Base-by-base conservation (phyloP, 2,113 vertebrate species). In the Corythoichthys haematopterus region DNA sequence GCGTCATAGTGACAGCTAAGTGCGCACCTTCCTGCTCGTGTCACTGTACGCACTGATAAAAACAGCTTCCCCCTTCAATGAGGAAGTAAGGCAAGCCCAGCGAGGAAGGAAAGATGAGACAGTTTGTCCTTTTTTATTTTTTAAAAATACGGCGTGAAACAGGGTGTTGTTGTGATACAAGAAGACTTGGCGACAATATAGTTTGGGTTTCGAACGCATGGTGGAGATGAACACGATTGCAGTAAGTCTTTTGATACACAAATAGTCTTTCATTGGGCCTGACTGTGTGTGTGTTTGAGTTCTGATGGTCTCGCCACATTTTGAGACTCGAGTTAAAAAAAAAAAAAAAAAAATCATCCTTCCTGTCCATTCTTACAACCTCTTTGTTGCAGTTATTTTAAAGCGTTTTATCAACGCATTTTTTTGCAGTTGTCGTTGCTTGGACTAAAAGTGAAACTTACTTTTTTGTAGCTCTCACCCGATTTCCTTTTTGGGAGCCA, bases 21-120 rank as follows among this genome's bases (percentile, higher is more conserved):
- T 66, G 20, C 55, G 59, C 28, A 68, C 76, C 85, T 85, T 84
- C 84, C 84, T 87, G 75, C 48, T 73, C 76, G n/a, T 68, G 71
- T 65, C 52, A 58, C 48, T 75, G 20, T 53, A 36, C 61, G 52
- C 68, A 37, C 67, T 80, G 85, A 87, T 87, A 78, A 74, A 9
- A 43, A 13, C 40, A 72, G 78, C 86, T 92, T 92, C 88, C 85
- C 86, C 79, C 66, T 81, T 77, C 73, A 85, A 89, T 84, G 75
- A 81, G 90, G 91, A 93, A 93, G 88, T 88, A 73, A 38, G 43
- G 0, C 3, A 2, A 15, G 64, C 60, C 55, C 47, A 71, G 45
- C 60, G 10, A 59, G 28, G 69, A 78, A 66, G 64, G 63, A 78
- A 62, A 70, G 68, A 75, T 57, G 59, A 65, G 10, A 76, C 55